A percentile compares a stretch with the other conserved stretches of the same genome.
These are phyloP conservation scores for Pomacea maculata DNA, from an alignment of 1,140 invertebrate species.

Conservation along the genomic window DNA sequence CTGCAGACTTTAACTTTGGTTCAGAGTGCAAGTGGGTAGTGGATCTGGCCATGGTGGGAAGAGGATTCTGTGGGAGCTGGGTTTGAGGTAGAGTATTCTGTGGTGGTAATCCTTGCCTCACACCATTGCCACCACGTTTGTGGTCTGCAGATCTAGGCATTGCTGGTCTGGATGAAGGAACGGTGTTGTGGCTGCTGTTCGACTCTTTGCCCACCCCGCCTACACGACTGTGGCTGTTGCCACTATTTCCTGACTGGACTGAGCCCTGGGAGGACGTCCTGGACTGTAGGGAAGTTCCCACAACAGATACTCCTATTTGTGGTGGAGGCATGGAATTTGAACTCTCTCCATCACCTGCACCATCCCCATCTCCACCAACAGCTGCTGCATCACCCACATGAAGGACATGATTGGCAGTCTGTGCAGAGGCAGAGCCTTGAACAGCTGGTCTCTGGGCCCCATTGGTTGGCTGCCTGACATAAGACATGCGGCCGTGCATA, in stretches of 20 bases:
- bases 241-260: slow-evolving; percentile 4
- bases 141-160: neutral
- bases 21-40: neutral
- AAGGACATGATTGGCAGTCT: neutral
- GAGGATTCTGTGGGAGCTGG: neutral
- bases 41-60: neutral
- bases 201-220: slow-evolving; percentile 37
- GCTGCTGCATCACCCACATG: neutral
- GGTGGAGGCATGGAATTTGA: neutral
- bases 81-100: neutral
- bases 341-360: slow-evolving; percentile 9
- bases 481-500: neutral
- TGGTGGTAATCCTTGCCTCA: neutral
- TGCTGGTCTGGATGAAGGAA: neutral
- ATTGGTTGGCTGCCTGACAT: neutral
- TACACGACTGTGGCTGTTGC: slow-evolving; percentile 26
- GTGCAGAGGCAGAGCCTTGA: slow-evolving; percentile 25
- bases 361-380: slow-evolving; percentile 5
- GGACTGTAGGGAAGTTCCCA: neutral
- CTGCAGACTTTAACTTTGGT: neutral
- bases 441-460: slow-evolving; percentile 28
- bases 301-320: neutral
- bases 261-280: slow-evolving; percentile 20
- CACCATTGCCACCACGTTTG: neutral
- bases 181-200: slow-evolving; percentile 12